These are phyloP conservation scores for Nebria brevicollis DNA, from an alignment of 2,888 invertebrate species.

Conservation along the genomic window DNA sequence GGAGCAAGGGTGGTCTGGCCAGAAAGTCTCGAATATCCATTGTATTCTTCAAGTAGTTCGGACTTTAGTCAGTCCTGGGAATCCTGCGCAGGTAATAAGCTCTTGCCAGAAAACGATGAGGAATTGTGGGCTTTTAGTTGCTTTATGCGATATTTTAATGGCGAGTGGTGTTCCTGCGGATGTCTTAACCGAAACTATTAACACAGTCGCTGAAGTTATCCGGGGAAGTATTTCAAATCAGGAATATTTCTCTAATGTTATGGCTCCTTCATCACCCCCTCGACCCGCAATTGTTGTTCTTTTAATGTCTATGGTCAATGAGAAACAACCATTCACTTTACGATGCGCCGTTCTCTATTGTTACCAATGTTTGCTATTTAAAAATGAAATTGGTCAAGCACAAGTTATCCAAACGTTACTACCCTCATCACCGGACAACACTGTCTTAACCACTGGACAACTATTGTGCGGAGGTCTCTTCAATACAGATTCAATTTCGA, in stretches of 20 bases:
- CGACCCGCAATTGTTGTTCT: constrained; percentile 94
- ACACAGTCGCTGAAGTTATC: constrained; percentile 93
- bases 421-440: constrained; percentile 83
- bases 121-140: constrained; percentile 81
- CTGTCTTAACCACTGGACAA: constrained; percentile 83
- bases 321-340: constrained; percentile 89
- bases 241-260: constrained; percentile 87
- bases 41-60: constrained; percentile 91
- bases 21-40: constrained; percentile 94
- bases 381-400: constrained; percentile 89
- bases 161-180: constrained; percentile 96
- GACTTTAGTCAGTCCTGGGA: constrained; percentile 92
- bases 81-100: constrained; percentile 81
- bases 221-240: constrained; percentile 91
- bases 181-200: constrained; percentile 95
- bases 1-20: constrained; percentile 87
- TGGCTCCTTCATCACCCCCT: constrained; percentile 93
- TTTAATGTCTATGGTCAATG: constrained; percentile 98
- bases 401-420: constrained; percentile 91
- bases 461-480: constrained; percentile 93
- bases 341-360: constrained; percentile 97
- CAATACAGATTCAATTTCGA: constrained; percentile 85
- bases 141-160: constrained; percentile 91
- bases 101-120: constrained; percentile 92
- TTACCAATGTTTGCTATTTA: constrained; percentile 94